Conservation (phyloP, 2,888 invertebrate genomes). For the Erannis defoliaria region DNA sequence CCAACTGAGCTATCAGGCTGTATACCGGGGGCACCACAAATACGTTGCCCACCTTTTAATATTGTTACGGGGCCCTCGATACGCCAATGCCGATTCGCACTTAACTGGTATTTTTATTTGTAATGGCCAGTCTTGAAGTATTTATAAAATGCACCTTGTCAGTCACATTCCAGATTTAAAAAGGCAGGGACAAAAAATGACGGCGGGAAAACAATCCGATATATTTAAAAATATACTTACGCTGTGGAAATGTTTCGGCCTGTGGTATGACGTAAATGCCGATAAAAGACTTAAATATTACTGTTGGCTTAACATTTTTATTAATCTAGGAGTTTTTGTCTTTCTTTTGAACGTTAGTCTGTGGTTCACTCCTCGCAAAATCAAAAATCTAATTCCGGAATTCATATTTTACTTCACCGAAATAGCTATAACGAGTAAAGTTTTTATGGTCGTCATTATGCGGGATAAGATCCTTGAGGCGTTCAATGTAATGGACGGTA, state of each 20-base stretch:
- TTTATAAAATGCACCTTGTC: neutral
- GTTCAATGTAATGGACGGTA: slow-evolving; percentile 64
- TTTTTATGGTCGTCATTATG: slow-evolving; percentile 62
- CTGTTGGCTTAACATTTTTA: slow-evolving; percentile 56
- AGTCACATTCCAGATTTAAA: neutral
- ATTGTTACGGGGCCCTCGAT: too few relatives aligned
- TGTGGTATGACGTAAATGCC: slow-evolving; percentile 61
- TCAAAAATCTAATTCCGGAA: slow-evolving; percentile 68
- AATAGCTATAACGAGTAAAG: slow-evolving; percentile 64
- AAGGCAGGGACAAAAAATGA: slow-evolving; percentile 29
- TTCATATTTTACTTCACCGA: slow-evolving; percentile 69
- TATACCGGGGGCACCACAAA: too few relatives aligned
- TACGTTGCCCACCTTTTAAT: too few relatives aligned
- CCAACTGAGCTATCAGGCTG: too few relatives aligned
- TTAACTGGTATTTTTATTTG: neutral
- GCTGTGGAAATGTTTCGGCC: slow-evolving; percentile 63
- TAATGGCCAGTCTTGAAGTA: neutral
- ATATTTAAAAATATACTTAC: slow-evolving; percentile 61
- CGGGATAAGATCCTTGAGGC: slow-evolving; percentile 59
- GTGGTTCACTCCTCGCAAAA: slow-evolving; percentile 62
- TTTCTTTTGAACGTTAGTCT: slow-evolving; percentile 68
- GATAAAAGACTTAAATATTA: slow-evolving; percentile 64
- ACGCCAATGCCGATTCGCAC: neutral
- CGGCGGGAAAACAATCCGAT: slow-evolving; percentile 51
- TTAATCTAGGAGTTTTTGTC: slow-evolving; percentile 59